phyloP scores from a whole-genome alignment of 2,888 invertebrate genomes.

The Zygaena filipendulae region DNA sequence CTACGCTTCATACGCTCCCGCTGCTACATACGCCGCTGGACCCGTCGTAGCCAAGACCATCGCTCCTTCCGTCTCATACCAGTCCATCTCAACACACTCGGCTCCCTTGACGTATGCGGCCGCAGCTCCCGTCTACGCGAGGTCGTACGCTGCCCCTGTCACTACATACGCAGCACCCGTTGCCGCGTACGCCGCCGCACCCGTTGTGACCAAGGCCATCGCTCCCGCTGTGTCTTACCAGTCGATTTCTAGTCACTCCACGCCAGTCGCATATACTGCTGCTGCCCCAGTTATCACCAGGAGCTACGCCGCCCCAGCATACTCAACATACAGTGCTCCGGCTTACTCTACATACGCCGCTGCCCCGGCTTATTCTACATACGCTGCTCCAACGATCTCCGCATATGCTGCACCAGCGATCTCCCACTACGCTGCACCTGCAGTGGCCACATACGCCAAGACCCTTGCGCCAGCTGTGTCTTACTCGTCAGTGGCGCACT shows the following conservation, averaged over 20 bases:
- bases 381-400: constrained; percentile 35
- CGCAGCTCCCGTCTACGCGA: constrained; percentile 33
- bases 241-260: constrained; percentile 12
- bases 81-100: constrained; percentile 32
- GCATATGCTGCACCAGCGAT: constrained; percentile 72
- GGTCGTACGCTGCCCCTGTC: constrained; percentile 51
- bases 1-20: constrained; percentile 19
- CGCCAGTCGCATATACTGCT: constrained; percentile 15
- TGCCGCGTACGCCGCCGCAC: constrained; percentile 20
- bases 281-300: constrained; percentile 18
- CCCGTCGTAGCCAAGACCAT: constrained; percentile 16
- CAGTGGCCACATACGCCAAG: constrained; percentile 20
- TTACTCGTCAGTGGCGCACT: constrained; percentile 6
- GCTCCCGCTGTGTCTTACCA: constrained; percentile 23
- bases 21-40: constrained; percentile 21
- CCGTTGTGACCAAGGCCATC: constrained; percentile 23
- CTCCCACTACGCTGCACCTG: constrained; percentile 59
- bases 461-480: constrained; percentile 8
- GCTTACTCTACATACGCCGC: constrained; percentile 28
- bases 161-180: constrained; percentile 19
- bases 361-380: no score
- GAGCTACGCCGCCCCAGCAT: constrained; percentile 19
- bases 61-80: no score
- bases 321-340: no score
- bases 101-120: constrained; percentile 33